Percentiles rank a stretch among this genome's conserved stretches.
These are phyloP conservation scores for Lepidochitona cinerea DNA, from an alignment of 2,888 invertebrate species.

Conservation along the genomic window DNA sequence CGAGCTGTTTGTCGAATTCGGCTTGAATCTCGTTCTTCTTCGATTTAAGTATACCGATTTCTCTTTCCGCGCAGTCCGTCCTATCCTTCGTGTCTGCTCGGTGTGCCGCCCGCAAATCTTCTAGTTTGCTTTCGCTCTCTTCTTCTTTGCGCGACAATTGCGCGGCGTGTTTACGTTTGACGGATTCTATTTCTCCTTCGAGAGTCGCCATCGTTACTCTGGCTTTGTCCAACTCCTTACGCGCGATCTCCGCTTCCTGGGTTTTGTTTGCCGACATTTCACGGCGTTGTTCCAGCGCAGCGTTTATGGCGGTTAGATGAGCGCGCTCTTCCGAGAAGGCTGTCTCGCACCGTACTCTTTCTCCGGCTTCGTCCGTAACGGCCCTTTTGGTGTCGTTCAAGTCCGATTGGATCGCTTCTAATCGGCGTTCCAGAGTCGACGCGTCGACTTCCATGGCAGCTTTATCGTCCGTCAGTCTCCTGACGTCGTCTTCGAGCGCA, in stretches of 20 bases:
- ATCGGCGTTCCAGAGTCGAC: neutral
- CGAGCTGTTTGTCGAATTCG: neutral
- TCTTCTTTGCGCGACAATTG: neutral
- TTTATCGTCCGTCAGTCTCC: neutral
- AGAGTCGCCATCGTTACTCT: neutral
- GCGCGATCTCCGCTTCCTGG: neutral
- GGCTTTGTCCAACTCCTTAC: neutral
- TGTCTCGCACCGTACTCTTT: neutral
- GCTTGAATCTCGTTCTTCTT: neutral
- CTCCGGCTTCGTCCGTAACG: neutral
- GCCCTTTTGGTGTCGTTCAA: neutral
- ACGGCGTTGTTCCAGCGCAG: neutral
- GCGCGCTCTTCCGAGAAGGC: neutral
- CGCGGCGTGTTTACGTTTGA: neutral
- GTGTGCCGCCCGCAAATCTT: neutral
- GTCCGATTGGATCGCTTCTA: neutral
- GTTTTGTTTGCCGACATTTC: neutral
- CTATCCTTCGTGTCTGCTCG: neutral
- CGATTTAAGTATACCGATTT: neutral
- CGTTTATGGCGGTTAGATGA: neutral
- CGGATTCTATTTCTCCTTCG: neutral
- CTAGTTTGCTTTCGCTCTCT: neutral
- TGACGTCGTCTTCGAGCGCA: neutral
- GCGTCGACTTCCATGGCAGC: neutral
- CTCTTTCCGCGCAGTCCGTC: neutral